phyloP scores from a whole-genome alignment of 2,888 invertebrate species.

The Mantis religiosa region DNA sequence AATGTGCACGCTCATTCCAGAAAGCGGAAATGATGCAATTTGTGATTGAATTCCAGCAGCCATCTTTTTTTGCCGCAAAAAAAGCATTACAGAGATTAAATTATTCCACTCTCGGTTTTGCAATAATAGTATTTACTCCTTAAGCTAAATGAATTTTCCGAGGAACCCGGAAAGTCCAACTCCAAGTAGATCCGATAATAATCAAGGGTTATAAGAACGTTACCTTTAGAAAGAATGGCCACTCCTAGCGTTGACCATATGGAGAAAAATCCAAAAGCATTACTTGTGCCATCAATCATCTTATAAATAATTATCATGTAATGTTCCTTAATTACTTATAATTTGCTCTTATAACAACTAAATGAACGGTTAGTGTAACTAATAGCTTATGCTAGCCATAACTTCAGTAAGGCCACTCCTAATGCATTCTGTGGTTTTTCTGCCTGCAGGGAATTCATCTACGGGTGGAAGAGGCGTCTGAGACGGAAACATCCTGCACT shows the following conservation, averaged over 20 bases:
- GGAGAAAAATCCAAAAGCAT: neutral
- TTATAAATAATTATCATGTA: neutral
- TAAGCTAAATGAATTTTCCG: neutral
- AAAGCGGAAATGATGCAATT: too few species aligned
- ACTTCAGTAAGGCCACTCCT: neutral
- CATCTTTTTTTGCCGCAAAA: too few species aligned
- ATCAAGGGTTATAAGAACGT: neutral
- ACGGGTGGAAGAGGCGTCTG: conserved; percentile 30
- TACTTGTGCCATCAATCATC: neutral
- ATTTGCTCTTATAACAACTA: neutral
- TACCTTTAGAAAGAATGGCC: neutral
- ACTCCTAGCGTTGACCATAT: neutral
- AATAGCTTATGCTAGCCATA: neutral
- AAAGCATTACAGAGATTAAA: too few species aligned
- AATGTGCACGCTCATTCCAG: too few species aligned
- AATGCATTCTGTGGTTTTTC: neutral
- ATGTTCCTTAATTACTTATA: neutral
- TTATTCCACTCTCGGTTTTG: neutral
- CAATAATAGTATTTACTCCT: neutral
- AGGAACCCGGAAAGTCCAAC: neutral
- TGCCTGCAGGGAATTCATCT: conserved; percentile 28
- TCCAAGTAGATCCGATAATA: neutral
- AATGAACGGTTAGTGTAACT: neutral
- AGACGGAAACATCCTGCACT: conserved; percentile 30
- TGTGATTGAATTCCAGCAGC: too few species aligned